Percentiles rank a stretch among this genome's conserved stretches.
These are phyloP conservation scores for Ammodytes marinus DNA, from an alignment of 2,113 vertebrate genomes.

Conservation along the genomic window DNA sequence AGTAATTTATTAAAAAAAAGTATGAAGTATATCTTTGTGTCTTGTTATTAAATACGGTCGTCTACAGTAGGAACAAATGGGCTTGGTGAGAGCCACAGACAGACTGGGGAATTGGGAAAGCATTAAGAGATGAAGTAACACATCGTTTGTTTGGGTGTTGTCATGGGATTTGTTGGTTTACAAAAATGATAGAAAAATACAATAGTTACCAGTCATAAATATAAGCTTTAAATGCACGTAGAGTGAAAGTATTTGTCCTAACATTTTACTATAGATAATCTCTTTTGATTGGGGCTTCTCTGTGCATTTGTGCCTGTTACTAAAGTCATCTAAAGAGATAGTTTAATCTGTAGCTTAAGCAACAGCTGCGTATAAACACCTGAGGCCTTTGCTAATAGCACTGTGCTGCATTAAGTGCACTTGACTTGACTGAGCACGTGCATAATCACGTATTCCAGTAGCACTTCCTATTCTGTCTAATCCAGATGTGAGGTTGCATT, in stretches of 20 bases:
- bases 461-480: neutral
- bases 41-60: neutral
- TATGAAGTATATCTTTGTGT: too few relatives aligned
- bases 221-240: neutral
- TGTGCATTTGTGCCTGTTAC: slow-evolving; percentile 1
- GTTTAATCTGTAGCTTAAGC: slow-evolving; percentile 16
- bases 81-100: neutral
- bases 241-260: neutral
- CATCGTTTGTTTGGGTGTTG: neutral
- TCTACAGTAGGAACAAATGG: neutral
- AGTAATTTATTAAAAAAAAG: neutral
- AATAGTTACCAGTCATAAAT: neutral
- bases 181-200: neutral
- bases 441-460: neutral
- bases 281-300: neutral
- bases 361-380: slow-evolving; percentile 16
- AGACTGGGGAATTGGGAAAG: neutral
- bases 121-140: neutral
- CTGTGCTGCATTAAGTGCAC: neutral
- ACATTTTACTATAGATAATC: neutral
- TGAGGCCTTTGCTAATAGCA: neutral
- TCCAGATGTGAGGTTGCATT: neutral
- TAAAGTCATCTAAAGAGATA: neutral
- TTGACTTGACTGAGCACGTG: slow-evolving; percentile 6
- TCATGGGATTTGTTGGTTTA: neutral